Base-by-base conservation (phyloP, 2,888 invertebrate genomes). In the Julus scandinavius region DNA sequence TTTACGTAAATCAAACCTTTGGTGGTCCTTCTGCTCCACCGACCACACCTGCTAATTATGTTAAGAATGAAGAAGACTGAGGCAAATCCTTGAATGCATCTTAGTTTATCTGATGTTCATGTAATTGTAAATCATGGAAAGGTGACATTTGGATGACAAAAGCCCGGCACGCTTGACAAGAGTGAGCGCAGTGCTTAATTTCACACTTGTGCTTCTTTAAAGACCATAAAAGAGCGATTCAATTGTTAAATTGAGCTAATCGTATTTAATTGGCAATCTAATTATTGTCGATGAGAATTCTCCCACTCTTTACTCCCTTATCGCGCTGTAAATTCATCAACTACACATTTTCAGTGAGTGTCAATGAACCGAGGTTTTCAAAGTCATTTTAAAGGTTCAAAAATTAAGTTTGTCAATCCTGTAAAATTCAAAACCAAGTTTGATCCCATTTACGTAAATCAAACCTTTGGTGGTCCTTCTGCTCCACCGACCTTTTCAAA, bases 281-380 rank as follows among this genome's bases (percentile, higher is more conserved):
- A 72, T 72, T 72, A 72, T 72, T 72, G 63, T 9, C 63, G 20
- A 3, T 72, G 63, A 72, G 20, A 72, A 72, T 72, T 72, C 63
- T 72, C 20, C 20, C 20, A 72, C 63, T 72, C 3, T 0, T 58
- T 2, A 9, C 9, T 29, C 58, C 58, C 6, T 63, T 63, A 20
- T 72, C 20, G 20, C 1, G 0, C 9, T 20, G 63, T 29, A 72
- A 72, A 72, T 29, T 5, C 7, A 72, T 20, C 7, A 20, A 20
- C 5, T 17, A 2, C 63, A 72, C 20, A 7, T 0, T 20, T 72
- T 20, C 20, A 72, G 11, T 72, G 63, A 72, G 63, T 72, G 63
- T 72, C 63, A 29, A 20, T 72, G 20, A 29, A 29, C 63, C 20
- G 9, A 7, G 2, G 20, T 20, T 72, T 29, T 72, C 63, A 72